Base-by-base conservation (phyloP, 2,797 vertebrate species). In the Arnoldichthys spilopterus region DNA sequence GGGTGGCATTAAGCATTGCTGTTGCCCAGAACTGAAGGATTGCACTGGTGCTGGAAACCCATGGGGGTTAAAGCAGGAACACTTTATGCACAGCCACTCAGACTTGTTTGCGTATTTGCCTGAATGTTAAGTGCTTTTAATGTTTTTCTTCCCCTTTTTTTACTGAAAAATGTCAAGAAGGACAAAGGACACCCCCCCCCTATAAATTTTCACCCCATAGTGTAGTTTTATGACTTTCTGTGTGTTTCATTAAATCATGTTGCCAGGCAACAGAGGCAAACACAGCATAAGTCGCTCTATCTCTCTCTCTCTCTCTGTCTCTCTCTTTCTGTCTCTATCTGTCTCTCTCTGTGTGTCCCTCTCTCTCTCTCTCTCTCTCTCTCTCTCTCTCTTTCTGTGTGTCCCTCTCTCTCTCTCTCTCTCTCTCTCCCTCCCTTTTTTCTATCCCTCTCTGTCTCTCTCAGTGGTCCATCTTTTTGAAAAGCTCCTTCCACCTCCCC, bases 401-500 rank as follows among this genome's bases (percentile, higher is more conserved):
- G 13, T 62, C 16, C 16, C 11, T 30, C 24, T 28, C 24, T 59
- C 9, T 26, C 11, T 59, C 11, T 54, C 51, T 22, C 51, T 54
- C 51, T 22, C 7, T 22, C 7, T 54, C 51, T 54, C 4, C 9
- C 32, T 37, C 32, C n/a, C 32, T 22, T 20, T 64, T 6, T 2
- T 6, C 4, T 6, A 1, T 37, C 37, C 9, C 62, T n/a, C 2
- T 64, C 20, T 64, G 37, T 51, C 49, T 26, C 37, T 51, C 66
- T 3, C 78, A 79, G 77, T 18, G 69, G 74, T 84, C 74, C 61
- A 54, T 73, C 6, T 54, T 75, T 37, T 77, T 63, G 74, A 83
- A 84, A 70, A 54, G 34, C 28, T 40, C 18, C 73, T 59, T 80
- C 82, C 77, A 45, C 76, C 53, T 40, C 82, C 34, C 80, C 79